Evolutionary conservation across 53 echinoderm and acorn worm genomes (phyloP), one percentile per base, ranked within the genome.

Genomic region (Paracentrotus lividus): DNA sequence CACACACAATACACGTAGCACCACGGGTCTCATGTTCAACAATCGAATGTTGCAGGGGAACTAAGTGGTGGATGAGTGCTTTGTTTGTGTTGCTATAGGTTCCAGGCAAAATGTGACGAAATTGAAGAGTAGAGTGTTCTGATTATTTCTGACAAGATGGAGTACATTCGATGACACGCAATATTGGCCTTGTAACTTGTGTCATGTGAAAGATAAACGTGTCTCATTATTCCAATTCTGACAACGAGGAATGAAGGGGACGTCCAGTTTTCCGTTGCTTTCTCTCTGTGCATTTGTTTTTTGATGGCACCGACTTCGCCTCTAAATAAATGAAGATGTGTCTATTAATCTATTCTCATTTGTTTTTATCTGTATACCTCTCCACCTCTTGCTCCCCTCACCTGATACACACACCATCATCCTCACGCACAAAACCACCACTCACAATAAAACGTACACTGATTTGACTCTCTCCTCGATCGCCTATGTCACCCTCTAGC

Each of bases 11-110:
- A 72, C 72, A 67, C 33, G 67, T 0, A 23, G 15, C 7, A 8
- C 36, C 1, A 38, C 18, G 72, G 3, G 26, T 85, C 13, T 49
- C 85, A 47, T 27, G 13, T 85, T 20, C 44, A 3, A 2, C 26
- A 9, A n/a, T 49, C 51, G 85, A 85, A 49, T 85, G 85, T 85
- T 49, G 3, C 85, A 32, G 12, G 33, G 72, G 40, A 72, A 72
- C 72, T 40, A 5, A 72, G 72, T 38, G 72, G 5, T 72, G 6
- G 16, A 72, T 20, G 72, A 72, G 72, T 72, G 72, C 49, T 85
- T 85, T 85, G 49, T 85, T 85, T 85, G 72, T 20, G 72, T 72
- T 72, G 72, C 38, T 40, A 72, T 72, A 72, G 72, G 72, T 38
- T 72, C 72, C 0, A 6, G 72, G 36, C 72, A 6, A 72, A 72